Conservation (phyloP, 2,888 invertebrate genomes). For the Folsomia candida region DNA sequence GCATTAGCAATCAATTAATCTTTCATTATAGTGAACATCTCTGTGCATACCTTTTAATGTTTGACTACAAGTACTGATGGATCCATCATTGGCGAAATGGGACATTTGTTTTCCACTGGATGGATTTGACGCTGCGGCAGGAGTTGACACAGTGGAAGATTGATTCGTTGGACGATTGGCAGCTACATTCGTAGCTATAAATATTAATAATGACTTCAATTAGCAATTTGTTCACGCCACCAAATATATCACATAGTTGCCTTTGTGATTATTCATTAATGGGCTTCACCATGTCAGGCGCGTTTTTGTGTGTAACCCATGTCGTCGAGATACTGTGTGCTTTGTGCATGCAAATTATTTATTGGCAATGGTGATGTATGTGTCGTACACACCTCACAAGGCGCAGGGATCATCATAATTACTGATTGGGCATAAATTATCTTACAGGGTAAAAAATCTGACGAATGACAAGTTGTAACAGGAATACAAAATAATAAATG, state of each 20-base stretch:
- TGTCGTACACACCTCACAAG: not conserved
- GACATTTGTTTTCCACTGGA: slow-evolving; percentile 75
- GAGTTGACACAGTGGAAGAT: slow-evolving; percentile 65
- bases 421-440: slow-evolving; percentile 1
- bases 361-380: too few species aligned
- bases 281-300: not conserved
- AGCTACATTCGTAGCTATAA: slow-evolving; percentile 76
- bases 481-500: not conserved
- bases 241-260: too few species aligned
- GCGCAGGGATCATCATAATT: not conserved
- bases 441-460: not conserved
- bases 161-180: slow-evolving; percentile 85
- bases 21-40: not conserved
- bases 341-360: not conserved
- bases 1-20: not conserved
- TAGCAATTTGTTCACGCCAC: not conserved
- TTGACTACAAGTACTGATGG: slow-evolving; percentile 79
- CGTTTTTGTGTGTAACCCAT: not conserved
- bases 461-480: not conserved
- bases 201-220: slow-evolving; percentile 25
- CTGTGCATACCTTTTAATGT: slow-evolving; percentile 56
- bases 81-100: slow-evolving; percentile 83
- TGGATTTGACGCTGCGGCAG: slow-evolving; percentile 57
- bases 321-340: not conserved
- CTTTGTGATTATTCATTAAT: not conserved